These are phyloP conservation scores for Tautogolabrus adspersus DNA, from an alignment of 2,113 vertebrate genomes.

Conservation along the genomic window DNA sequence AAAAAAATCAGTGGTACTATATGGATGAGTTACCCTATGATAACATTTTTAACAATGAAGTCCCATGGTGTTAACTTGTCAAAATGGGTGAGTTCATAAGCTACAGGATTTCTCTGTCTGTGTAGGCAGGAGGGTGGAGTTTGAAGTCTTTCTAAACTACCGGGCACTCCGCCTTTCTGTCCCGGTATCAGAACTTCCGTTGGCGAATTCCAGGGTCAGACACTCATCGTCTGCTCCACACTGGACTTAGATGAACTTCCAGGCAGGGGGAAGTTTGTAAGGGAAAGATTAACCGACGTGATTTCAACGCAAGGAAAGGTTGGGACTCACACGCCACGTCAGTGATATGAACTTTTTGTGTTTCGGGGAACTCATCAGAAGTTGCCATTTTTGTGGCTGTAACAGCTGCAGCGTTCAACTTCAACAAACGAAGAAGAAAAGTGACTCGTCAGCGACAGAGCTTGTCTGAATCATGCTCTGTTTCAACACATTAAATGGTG, in stretches of 20 bases:
- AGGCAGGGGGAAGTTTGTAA: neutral
- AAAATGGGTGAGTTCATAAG: neutral
- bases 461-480: slow-evolving; percentile 36
- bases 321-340: slow-evolving; percentile 3
- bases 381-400: slow-evolving; percentile 6
- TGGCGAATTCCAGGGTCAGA: slow-evolving; percentile 51
- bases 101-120: neutral
- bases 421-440: slow-evolving; percentile 17
- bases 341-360: slow-evolving; percentile 5
- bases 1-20: too few species aligned
- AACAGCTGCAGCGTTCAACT: slow-evolving; percentile 19
- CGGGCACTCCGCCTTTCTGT: slow-evolving; percentile 76
- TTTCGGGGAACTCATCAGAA: slow-evolving; percentile 1
- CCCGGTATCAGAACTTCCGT: slow-evolving; percentile 67
- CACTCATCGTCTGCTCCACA: neutral
- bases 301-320: neutral
- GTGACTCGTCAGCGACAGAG: slow-evolving; percentile 57
- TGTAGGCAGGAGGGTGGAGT: slow-evolving; percentile 64
- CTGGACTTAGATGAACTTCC: neutral
- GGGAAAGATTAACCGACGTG: neutral
- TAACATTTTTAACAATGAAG: neutral
- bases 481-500: slow-evolving; percentile 36
- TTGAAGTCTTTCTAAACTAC: slow-evolving; percentile 43
- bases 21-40: too few species aligned
- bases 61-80: neutral